phyloP scores from a whole-genome alignment of 2,797 vertebrate species.

The Mycteria americana region DNA sequence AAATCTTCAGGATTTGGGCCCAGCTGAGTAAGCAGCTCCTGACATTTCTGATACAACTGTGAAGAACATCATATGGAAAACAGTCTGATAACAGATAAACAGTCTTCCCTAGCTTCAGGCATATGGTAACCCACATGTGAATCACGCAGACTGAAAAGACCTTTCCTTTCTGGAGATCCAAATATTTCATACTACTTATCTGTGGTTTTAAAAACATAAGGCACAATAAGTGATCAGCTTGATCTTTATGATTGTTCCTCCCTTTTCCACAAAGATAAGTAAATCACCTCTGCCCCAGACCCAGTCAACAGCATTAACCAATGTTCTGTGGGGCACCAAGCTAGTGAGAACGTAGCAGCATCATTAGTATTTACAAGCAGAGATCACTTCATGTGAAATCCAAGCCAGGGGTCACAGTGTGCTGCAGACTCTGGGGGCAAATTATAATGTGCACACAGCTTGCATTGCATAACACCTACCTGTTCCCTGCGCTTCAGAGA shows the following conservation, averaged over 20 bases:
- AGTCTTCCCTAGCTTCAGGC: not conserved
- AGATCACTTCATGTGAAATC: not conserved
- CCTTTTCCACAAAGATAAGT: not conserved
- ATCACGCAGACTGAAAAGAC: not conserved
- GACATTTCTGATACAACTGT: not conserved
- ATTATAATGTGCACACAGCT: not conserved
- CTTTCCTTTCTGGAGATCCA: not conserved
- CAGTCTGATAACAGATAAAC: not conserved
- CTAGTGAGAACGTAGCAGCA: not conserved
- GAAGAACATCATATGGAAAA: not conserved
- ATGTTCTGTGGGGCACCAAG: not conserved
- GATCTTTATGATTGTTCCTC: not conserved
- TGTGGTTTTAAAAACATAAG: not conserved
- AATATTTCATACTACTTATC: not conserved
- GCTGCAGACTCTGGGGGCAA: not conserved
- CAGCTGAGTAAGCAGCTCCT: not conserved
- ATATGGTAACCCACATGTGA: not conserved
- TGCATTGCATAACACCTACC: not conserved
- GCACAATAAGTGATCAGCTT: not conserved
- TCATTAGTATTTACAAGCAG: not conserved
- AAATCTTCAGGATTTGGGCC: not conserved
- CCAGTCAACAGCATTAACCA: not conserved
- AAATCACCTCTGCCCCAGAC: not conserved
- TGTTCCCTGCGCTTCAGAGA: not conserved
- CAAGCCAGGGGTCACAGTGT: not conserved